Conservation (phyloP, 2,797 vertebrate species). For the Oreonectes daqikongensis region DNA sequence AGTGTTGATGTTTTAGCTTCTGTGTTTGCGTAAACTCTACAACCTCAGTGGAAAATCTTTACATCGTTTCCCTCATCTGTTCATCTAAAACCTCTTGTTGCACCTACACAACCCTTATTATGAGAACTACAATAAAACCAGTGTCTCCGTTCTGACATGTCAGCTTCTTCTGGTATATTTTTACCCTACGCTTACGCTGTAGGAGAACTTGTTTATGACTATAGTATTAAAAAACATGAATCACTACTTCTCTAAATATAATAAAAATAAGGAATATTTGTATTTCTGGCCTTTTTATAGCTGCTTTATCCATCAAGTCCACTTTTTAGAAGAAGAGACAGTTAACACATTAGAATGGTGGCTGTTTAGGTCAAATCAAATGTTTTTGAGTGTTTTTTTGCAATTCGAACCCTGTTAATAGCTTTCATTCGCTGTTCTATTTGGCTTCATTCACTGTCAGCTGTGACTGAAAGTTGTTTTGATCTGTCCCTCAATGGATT, state of each 20-base stretch:
- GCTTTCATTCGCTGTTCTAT: slow-evolving; percentile 18
- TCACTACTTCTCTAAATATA: neutral
- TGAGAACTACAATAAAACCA: neutral
- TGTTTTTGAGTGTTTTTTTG: neutral
- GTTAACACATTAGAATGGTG: neutral
- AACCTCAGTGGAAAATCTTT: slow-evolving; percentile 6
- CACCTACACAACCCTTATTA: neutral
- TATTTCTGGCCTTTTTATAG: neutral
- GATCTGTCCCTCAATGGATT: neutral
- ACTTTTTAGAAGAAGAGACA: neutral
- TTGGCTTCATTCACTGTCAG: slow-evolving; percentile 13
- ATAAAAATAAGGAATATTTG: neutral
- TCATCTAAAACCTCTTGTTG: slow-evolving; percentile 9
- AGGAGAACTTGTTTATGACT: neutral
- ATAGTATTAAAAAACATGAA: neutral
- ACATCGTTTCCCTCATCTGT: neutral
- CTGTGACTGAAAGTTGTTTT: slow-evolving; percentile 17
- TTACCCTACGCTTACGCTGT: neutral
- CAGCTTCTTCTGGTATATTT: slow-evolving; percentile 7
- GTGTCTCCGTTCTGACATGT: slow-evolving; percentile 2
- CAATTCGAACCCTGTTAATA: neutral
- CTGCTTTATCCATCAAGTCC: neutral
- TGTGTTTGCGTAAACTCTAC: slow-evolving; percentile 9
- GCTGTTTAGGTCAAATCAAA: neutral
- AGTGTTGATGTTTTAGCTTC: slow-evolving; percentile 27